Base-by-base conservation (phyloP, 2,888 invertebrate species). In the Hermodice carunculata region DNA sequence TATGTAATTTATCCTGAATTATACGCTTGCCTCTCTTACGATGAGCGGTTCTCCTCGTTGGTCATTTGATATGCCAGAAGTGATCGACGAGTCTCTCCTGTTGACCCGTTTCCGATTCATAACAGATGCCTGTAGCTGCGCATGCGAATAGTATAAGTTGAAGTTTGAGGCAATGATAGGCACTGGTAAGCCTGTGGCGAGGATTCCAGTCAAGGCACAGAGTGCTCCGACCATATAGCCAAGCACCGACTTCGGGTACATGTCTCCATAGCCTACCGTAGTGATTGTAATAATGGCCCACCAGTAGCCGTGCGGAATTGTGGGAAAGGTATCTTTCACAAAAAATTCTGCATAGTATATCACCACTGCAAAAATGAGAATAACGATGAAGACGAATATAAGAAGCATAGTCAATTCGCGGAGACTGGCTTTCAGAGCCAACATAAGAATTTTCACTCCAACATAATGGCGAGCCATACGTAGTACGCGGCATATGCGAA, bases 111-210 rank as follows among this genome's bases (percentile, higher is more conserved):
- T 64, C 6, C 69, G 54, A 28, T 71, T 66, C 17, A 26, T 29
- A 8, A 70, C 54, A 24, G 67, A 62, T 32, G 67, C 64, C 46
- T 70, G 66, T 26, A 71, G 52, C 44, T 56, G 58, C 11, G 71
- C 69, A 43, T 71, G 71, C 6, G 71, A 65, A 65, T 76, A 76
- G 66, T 78, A 77, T 17, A 73, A 64, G 17, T 74, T 67, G 64
- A 81, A 81, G 61, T 76, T 78, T 37, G 73, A 72, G 56, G 79
- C 79, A 40, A 81, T 80, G 53, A 80, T 77, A n/a, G 81, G 79
- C 28, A 81, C 76, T 2, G 81, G 81, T 54, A 81, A 71, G 6
- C 79, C 76, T 6, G 79, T 68, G 4, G 79, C 73, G 34, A 81
- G 61, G 24, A 81, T 70, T n/a, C 81, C 81, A 17, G 76, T 76